Percentiles rank a stretch among this genome's conserved stretches.
phyloP scores from a whole-genome alignment of 2,888 invertebrate species.

The Conchocele bisecta region DNA sequence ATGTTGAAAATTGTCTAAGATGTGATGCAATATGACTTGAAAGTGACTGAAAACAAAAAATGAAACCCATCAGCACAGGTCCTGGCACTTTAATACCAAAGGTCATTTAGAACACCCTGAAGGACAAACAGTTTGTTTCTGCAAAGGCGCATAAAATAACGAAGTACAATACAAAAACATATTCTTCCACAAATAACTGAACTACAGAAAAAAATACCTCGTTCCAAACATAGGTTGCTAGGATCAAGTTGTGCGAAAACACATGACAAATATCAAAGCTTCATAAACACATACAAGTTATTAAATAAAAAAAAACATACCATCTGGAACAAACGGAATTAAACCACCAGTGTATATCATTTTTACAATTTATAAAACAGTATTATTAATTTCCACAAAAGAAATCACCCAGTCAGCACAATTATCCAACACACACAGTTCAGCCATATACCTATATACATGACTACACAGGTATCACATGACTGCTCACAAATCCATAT shows the following conservation, averaged over 20 bases:
- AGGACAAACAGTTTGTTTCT: conserved; percentile 49
- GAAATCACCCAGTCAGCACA: conserved; percentile 52
- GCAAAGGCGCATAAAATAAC: background rate
- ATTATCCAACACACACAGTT: conserved; percentile 25
- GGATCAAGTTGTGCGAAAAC: conserved; percentile 19
- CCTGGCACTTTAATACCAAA: too few relatives aligned
- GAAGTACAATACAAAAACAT: background rate
- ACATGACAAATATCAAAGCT: background rate
- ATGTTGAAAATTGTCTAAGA: conserved; percentile 13
- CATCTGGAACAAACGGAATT: too few relatives aligned
- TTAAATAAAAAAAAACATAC: too few relatives aligned
- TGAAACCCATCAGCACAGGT: background rate
- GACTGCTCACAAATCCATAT: conserved; percentile 52
- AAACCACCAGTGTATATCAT: too few relatives aligned
- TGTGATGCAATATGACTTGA: conserved; percentile 60
- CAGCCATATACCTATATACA: conserved; percentile 46
- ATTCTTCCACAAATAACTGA: background rate
- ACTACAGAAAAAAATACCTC: background rate
- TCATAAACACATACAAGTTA: background rate
- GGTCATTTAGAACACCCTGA: conserved; percentile 52
- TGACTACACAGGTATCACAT: conserved; percentile 54
- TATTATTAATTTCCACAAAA: conserved; percentile 3
- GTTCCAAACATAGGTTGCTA: conserved; percentile 55
- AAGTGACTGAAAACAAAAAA: conserved; percentile 12
- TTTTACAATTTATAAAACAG: background rate